Base-by-base conservation (phyloP, 2,888 invertebrate species). In the Cybosia mesomella region DNA sequence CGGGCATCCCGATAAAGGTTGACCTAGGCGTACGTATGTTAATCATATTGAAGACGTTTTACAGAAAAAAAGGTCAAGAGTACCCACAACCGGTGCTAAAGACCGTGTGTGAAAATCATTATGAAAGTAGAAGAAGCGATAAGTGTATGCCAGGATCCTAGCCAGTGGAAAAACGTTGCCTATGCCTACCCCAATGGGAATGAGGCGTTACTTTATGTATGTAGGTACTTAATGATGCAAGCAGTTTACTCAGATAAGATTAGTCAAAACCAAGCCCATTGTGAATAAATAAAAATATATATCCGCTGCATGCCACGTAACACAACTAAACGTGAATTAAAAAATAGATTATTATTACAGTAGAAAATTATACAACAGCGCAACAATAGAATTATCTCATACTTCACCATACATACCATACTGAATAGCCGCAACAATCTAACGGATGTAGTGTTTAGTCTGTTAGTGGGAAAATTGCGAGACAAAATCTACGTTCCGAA, bases 301-400 rank as follows among this genome's bases (percentile, higher is more conserved):
- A 22, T 59, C 34, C 13, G 21, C 58, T 58, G 13, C 21, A 34
- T 36, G 36, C 58, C 22, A 60, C 60, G 71, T 74, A 67, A 72
- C 59, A 66, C 32, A 58, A 32, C 62, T 67, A 68, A 60, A n/a
- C 67, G 55, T 68, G 65, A 66, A 73, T 70, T 74, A 7, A 53
- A n/a, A 60, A 39, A 65, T 66, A 61, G 57, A 65, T 68, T 66
- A 70, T 67, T 77, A 78, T 76, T 68, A 74, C 64, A 69, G 62
- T 57, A 67, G 65, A 74, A 73, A 58, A 72, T 76, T 76, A 80
- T 78, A 74, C 67, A 80, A 80, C 68, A 67, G 63, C 67, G 61
- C 63, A 77, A 80, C 79, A 79, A 81, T 79, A 64, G 72, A 58
- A 75, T 81, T 71, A 77, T 78, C 72, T 76, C 79, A 74, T 72